phyloP scores from a whole-genome alignment of 2,113 vertebrate genomes.

The Poecile atricapillus region DNA sequence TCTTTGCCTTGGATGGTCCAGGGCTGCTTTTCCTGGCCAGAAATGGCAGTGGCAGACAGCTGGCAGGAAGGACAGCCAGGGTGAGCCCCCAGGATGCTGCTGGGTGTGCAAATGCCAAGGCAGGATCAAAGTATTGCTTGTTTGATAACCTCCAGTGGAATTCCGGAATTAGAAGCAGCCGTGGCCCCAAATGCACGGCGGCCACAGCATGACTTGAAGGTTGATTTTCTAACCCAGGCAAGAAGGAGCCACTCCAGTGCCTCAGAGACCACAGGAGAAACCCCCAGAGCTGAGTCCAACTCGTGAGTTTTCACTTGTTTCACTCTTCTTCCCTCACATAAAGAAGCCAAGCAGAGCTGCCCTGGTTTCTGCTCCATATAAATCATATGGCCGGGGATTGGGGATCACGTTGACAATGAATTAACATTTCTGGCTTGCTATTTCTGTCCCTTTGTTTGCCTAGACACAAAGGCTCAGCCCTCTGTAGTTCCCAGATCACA shows the following conservation, averaged over 20 bases:
- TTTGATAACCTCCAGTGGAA: background rate
- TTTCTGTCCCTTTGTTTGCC: conserved; percentile 51
- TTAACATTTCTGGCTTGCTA: conserved; percentile 26
- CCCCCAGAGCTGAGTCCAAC: background rate
- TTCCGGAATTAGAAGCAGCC: background rate
- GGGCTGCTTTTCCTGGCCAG: background rate
- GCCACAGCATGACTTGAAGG: background rate
- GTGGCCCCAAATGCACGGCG: background rate
- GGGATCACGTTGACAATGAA: background rate
- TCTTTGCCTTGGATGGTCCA: background rate
- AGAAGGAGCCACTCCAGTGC: background rate
- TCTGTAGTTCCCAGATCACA: conserved; percentile 14
- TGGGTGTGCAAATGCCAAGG: background rate
- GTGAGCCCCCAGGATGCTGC: background rate
- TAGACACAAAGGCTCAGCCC: conserved; percentile 17
- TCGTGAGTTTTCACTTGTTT: background rate
- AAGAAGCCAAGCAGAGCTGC: background rate
- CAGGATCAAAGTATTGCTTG: background rate
- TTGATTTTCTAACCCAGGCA: background rate
- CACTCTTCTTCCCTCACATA: background rate
- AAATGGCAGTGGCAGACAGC: background rate
- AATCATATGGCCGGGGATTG: background rate
- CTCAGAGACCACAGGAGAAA: background rate
- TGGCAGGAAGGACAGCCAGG: background rate
- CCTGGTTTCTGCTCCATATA: conserved; percentile 29